Percentiles rank a stretch among this genome's conserved stretches.
Evolutionary conservation across 2,797 vertebrate genomes (phyloP).

Genomic region (Amblyraja radiata): DNA sequence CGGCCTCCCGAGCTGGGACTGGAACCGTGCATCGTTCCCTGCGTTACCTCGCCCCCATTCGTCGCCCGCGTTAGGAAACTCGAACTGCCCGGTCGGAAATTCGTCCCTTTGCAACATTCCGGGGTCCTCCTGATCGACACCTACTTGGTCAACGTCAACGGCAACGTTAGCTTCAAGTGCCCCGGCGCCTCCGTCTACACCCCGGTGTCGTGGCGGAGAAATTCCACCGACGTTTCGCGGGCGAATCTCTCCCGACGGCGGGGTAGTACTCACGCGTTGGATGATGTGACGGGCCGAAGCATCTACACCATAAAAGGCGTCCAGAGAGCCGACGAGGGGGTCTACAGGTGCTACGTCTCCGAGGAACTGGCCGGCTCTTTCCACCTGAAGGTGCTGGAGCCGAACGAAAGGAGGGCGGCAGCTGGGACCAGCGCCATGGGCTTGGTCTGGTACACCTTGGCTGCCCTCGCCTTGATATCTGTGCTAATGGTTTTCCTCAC

Average conservation of each 20-base stretch:
- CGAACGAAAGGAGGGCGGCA: neutral
- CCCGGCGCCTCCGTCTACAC: constrained; percentile 51
- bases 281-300: neutral
- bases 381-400: neutral
- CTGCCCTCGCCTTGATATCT: neutral
- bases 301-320: neutral
- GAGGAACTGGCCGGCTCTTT: neutral
- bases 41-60: neutral
- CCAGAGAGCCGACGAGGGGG: neutral
- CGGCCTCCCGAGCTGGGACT: constrained; percentile 46
- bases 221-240: neutral
- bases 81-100: neutral
- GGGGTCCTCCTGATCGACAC: constrained; percentile 41
- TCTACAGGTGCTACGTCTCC: neutral
- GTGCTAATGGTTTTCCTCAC: neutral
- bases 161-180: constrained; percentile 43
- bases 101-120: neutral
- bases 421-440: too few relatives aligned
- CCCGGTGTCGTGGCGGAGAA: neutral
- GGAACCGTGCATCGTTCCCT: constrained; percentile 44
- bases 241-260: too few relatives aligned
- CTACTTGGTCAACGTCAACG: constrained; percentile 37
- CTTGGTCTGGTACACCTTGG: neutral
- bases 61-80: neutral
- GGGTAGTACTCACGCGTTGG: neutral